Evolutionary conservation across 2,797 vertebrate species (phyloP), one percentile per base, ranked within the genome.

Genomic region (Darevskia nairensis): DNA sequence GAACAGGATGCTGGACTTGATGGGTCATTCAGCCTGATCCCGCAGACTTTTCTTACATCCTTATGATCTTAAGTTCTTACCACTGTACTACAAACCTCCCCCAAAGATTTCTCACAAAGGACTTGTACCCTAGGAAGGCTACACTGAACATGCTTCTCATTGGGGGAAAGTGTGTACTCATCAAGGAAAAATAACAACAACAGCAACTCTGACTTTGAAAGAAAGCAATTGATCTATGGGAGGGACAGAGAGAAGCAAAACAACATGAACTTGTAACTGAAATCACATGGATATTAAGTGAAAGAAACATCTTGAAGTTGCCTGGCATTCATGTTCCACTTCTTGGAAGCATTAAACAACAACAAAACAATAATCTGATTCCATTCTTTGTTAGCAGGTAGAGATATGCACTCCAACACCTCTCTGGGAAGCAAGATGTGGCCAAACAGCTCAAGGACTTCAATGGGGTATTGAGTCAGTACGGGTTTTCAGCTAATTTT

Each of bases 401-500:
- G 92, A 94, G 91, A 72, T 77, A 88, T 86, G 74, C 72, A 81
- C 46, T 35, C 44, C 35, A 76, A 25, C 23, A 78, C 78, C 90
- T 91, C 83, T 25, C 82, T 94, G 89, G 87, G 83, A 79, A 93
- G 91, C 66, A 89, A 46, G 39, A 88, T 15, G 2, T 8, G 88
- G 64, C 84, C 11, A 87, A 91, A 87, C 27, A 77, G 77, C 88
- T 85, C 91, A 44, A 46, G 83, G 61, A 74, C 9, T 80, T 88
- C 89, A 93, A 94, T 17, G 85, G 88, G 35, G 82, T 83, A 89
- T 91, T 35, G 82, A 68, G 88, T 84, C 85, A 25, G 35, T 46
- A 90, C 64, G 23, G 92, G 92, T 71, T 93, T 95, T 91, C 92
- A 95, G 80, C 68, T 92, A 90, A 93, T 94, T 91, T 90, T 91